phyloP scores from a whole-genome alignment of 2,113 vertebrate genomes.

The Geococcyx californianus region DNA sequence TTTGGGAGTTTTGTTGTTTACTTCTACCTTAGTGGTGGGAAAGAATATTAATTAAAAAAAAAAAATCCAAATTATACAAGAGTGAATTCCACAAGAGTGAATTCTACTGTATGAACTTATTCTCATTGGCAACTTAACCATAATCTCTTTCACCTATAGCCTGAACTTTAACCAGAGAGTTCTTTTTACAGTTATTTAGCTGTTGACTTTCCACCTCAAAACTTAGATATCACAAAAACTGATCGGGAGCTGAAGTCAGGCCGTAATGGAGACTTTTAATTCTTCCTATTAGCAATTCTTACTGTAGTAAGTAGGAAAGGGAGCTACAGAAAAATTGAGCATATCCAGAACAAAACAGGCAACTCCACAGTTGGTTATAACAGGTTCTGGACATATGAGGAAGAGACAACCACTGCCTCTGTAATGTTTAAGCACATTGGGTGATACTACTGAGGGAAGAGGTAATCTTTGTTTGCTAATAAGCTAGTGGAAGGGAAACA shows the following conservation, averaged over 20 bases:
- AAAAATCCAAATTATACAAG: not conserved
- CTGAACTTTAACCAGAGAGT: not conserved
- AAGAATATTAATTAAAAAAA: not conserved
- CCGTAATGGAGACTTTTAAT: not conserved
- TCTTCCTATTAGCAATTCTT: not conserved
- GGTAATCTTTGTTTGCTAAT: not conserved
- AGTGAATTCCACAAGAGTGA: not conserved
- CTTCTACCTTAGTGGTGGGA: not conserved
- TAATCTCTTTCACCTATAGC: not conserved
- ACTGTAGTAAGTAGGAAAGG: not conserved
- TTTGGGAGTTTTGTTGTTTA: not conserved
- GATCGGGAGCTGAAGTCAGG: not conserved
- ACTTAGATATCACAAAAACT: not conserved
- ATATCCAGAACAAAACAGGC: not conserved
- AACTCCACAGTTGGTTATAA: not conserved
- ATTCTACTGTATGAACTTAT: not conserved
- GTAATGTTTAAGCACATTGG: not conserved
- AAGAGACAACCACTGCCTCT: not conserved
- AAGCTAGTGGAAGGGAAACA: not conserved
- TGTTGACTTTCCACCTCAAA: not conserved
- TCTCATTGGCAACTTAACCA: not conserved
- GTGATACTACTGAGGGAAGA: not conserved
- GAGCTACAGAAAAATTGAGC: not conserved
- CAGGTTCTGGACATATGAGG: not conserved
- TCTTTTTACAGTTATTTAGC: not conserved